Evolutionary conservation across 2,113 vertebrate species (phyloP).

Genomic region (Nannobrachium achirus): DNA sequence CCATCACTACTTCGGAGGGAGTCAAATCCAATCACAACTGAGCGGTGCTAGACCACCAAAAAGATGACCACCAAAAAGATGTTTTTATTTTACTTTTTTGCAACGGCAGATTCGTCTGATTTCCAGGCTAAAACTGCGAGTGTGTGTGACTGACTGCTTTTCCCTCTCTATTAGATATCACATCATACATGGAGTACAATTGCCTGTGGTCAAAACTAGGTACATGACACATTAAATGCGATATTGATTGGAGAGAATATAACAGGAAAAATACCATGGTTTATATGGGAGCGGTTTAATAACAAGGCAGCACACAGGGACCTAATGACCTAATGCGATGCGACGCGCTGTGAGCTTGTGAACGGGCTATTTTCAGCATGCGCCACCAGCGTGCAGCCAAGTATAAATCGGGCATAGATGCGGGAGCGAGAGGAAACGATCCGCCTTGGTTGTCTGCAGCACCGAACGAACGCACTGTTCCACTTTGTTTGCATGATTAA

Average conservation of each 20-base stretch:
- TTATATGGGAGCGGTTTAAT: slow-evolving; percentile 10
- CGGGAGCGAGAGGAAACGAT: slow-evolving; percentile 51
- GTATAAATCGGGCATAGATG: slow-evolving; percentile 1
- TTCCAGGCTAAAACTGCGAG: no score
- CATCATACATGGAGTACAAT: background rate
- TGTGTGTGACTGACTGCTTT: no score
- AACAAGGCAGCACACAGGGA: background rate
- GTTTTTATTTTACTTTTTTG: no score
- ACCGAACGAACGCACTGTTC: slow-evolving; percentile 46
- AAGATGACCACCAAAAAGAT: no score
- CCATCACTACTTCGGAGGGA: no score
- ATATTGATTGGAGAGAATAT: background rate
- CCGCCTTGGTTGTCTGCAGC: slow-evolving; percentile 40
- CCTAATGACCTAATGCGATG: background rate
- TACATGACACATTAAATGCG: background rate
- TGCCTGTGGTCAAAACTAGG: background rate
- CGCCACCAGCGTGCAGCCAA: no score
- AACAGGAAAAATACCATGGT: background rate
- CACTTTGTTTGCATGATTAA: slow-evolving; percentile 78
- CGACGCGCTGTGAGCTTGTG: no score
- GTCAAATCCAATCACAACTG: no score
- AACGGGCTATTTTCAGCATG: no score
- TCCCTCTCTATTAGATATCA: background rate
- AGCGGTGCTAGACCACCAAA: no score
- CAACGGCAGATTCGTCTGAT: no score